These are phyloP conservation scores for Mycalesis mineus DNA, from an alignment of 2,888 invertebrate genomes.

Conservation along the genomic window DNA sequence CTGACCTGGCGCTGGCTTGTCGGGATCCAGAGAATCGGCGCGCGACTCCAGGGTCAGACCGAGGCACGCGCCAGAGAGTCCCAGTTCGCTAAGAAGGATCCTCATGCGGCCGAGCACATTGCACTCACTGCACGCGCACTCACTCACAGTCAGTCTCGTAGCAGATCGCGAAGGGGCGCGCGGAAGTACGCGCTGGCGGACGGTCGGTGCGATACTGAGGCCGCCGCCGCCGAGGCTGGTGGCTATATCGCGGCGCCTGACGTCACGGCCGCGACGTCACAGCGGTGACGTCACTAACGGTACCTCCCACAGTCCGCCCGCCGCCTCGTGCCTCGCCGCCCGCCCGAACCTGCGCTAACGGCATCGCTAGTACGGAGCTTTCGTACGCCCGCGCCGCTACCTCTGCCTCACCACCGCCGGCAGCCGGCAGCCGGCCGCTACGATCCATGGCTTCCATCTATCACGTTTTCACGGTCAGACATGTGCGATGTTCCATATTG, in stretches of 20 bases:
- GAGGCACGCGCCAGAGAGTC: conserved; percentile 76
- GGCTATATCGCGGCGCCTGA: conserved; percentile 76
- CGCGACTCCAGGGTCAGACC: conserved; percentile 75
- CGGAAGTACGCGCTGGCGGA: conserved; percentile 63
- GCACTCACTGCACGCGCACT: conserved; percentile 77
- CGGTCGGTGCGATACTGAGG: conserved; percentile 78
- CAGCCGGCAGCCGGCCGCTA: conserved; percentile 35
- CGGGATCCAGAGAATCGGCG: conserved; percentile 70
- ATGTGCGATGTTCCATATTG: conserved; percentile 10
- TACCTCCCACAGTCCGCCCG: conserved; percentile 77
- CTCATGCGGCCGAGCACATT: conserved; percentile 77
- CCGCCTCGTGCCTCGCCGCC: conserved; percentile 65
- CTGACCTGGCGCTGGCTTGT: conserved; percentile 77
- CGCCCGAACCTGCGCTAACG: conserved; percentile 78
- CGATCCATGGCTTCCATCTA: conserved; percentile 23
- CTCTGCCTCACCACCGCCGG: conserved; percentile 30
- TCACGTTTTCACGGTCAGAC: conserved; percentile 27
- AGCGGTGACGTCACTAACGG: conserved; percentile 73
- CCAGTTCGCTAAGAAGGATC: conserved; percentile 78
- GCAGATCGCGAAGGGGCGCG: conserved; percentile 58
- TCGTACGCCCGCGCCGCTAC: conserved; percentile 54
- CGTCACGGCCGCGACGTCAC: conserved; percentile 73
- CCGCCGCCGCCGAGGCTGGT: conserved; percentile 74
- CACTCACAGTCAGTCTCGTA: conserved; percentile 62
- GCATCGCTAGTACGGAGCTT: conserved; percentile 75